Percentiles rank a stretch among this genome's conserved stretches.
Conservation (phyloP, 1,140 invertebrate species). For the Theocolax elegans region DNA sequence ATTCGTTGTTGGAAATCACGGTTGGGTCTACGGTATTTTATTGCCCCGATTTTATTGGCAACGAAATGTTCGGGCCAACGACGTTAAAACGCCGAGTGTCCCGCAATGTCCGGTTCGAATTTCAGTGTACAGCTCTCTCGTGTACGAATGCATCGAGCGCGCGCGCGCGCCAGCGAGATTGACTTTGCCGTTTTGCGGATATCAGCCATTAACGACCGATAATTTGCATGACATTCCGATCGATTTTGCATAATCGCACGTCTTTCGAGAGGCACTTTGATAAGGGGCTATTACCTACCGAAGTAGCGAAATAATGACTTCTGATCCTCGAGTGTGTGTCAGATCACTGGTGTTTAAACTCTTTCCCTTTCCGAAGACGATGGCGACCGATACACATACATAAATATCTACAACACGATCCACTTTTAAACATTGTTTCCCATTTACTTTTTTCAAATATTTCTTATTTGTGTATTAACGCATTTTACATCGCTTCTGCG, state of each 20-base stretch:
- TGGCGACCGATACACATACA: no score
- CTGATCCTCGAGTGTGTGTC: neutral
- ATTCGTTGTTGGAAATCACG: slow-evolving; percentile 28
- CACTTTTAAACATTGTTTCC: no score
- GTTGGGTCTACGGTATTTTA: slow-evolving; percentile 13
- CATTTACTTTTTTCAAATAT: no score
- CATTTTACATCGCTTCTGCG: no score
- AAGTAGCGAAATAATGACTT: neutral
- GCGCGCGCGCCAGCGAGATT: neutral
- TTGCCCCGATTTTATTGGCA: slow-evolving; percentile 35
- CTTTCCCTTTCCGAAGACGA: neutral
- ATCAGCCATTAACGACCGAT: slow-evolving; percentile 31
- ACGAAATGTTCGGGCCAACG: slow-evolving; percentile 22
- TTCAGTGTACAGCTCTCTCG: slow-evolving; percentile 2
- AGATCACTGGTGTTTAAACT: neutral
- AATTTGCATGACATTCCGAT: slow-evolving; percentile 34
- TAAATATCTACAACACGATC: no score
- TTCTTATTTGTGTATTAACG: no score
- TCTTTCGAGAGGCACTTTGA: slow-evolving; percentile 11
- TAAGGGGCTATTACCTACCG: slow-evolving; percentile 6
- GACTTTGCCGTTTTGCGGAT: slow-evolving; percentile 2
- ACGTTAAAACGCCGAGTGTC: slow-evolving; percentile 1
- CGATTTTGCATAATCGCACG: slow-evolving; percentile 32
- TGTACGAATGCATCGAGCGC: neutral
- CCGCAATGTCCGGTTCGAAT: slow-evolving; percentile 40